Base-by-base conservation (phyloP, 2,888 invertebrate species). In the Sphaerophoria taeniata region DNA sequence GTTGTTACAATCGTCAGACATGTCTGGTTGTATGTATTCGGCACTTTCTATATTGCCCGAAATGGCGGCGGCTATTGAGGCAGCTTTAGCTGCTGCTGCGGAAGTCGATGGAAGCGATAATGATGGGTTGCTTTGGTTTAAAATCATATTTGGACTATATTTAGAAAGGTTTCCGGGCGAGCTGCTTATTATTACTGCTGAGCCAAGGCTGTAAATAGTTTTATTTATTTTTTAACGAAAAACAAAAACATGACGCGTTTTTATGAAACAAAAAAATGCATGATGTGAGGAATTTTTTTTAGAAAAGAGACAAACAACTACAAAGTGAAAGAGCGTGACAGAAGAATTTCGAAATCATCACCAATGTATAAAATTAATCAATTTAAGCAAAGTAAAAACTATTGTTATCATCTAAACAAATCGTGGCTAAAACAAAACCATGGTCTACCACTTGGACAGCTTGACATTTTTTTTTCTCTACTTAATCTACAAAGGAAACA, bases 161-260 rank as follows among this genome's bases (percentile, higher is more conserved):
- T 89, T 88, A 58, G 89, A 88, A 31, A 89, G 89, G 5, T 88
- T 89, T 83, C 90, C 91, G 9, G 91, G 91, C 6, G 91, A 91
- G 87, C 91, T 91, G 88, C 89, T 91, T 47, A 89, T 89, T 47
- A 90, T 89, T 34, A 88, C 89, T 51, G 89, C 91, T n/a, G 91
- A 91, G 33, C 89, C 90, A 73, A 90, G 87, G 87, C 91, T 91
- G 63, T 39, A 58, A 75, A 69, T 58, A 14, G 11, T 12, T 49
- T 6, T 33, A 47, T 34, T 16, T 51, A 51, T 51, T 60, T 5
- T 60, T 43, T 31, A 45, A 14, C 6, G 45, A 7, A 39, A 75
- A 67, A 12, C 16, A 36, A 83, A 65, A 36, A 43, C 12, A 65
- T 11, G 16, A 47, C 34, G 4, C n/a, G 49, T 24, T 53, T 65